These are phyloP conservation scores for Sebastes umbrosus DNA, from an alignment of 2,797 vertebrate species.

Conservation along the genomic window DNA sequence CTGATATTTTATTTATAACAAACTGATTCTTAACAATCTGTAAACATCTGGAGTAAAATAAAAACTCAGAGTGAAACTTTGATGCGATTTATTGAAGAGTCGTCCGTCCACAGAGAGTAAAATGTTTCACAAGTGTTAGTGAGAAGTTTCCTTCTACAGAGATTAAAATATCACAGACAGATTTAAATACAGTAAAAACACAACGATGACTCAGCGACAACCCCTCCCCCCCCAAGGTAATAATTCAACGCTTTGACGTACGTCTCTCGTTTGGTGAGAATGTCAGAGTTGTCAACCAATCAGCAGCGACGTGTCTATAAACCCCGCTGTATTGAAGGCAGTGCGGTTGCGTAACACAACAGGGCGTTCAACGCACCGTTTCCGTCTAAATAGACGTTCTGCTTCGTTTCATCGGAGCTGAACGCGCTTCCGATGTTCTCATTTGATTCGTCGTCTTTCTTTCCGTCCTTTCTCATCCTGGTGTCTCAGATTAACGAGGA, in stretches of 20 bases:
- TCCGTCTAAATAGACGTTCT: too few relatives aligned
- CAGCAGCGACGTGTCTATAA: neutral
- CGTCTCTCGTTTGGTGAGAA: neutral
- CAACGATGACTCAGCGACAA: neutral
- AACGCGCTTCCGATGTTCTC: neutral
- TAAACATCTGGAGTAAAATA: neutral
- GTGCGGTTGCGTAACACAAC: too few relatives aligned
- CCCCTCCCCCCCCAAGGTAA: neutral
- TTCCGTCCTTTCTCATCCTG: neutral
- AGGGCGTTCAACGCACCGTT: too few relatives aligned
- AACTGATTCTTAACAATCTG: too few relatives aligned
- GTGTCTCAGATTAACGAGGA: neutral
- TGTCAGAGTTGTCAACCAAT: neutral
- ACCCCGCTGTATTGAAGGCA: too few relatives aligned
- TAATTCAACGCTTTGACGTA: neutral
- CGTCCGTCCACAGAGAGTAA: slow-evolving; percentile 37
- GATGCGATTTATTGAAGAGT: slow-evolving; percentile 64
- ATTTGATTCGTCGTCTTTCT: neutral
- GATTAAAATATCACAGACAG: slow-evolving; percentile 55
- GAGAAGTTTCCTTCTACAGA: slow-evolving; percentile 52
- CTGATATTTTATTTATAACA: too few relatives aligned
- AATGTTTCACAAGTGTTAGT: slow-evolving; percentile 61
- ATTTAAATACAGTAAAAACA: slow-evolving; percentile 47
- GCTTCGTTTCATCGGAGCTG: too few relatives aligned
- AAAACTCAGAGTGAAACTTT: slow-evolving; percentile 16